Conservation (phyloP, 1,140 invertebrate species). For the Chlorops oryzae region DNA sequence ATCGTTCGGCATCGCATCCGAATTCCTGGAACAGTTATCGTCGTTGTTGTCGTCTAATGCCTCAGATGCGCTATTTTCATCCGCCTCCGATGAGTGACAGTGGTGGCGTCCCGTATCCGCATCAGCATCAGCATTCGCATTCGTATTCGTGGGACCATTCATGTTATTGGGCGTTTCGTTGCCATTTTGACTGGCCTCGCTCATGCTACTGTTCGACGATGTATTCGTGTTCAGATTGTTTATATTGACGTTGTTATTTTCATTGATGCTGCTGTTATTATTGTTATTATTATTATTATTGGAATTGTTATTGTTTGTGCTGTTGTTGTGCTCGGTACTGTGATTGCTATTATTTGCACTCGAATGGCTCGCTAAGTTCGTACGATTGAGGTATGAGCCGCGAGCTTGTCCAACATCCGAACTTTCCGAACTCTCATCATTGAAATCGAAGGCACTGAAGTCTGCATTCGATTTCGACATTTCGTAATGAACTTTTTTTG, state of each 20-base stretch:
- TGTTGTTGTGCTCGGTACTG: constrained; percentile 22
- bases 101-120: too few relatives aligned
- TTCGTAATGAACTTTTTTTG: constrained; percentile 9
- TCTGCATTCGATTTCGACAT: constrained; percentile 27
- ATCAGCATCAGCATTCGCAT: constrained; percentile 5
- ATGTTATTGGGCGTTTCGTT: constrained; percentile 7
- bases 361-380: constrained; percentile 22
- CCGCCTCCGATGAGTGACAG: too few relatives aligned
- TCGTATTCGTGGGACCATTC: constrained; percentile 5
- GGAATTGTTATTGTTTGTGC: constrained; percentile 19
- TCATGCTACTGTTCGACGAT: constrained; percentile 6
- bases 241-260: constrained; percentile 16
- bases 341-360: constrained; percentile 20
- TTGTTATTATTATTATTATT: constrained; percentile 15
- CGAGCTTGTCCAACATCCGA: constrained; percentile 41
- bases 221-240: constrained; percentile 19
- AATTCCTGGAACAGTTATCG: background rate
- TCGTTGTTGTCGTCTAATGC: background rate
- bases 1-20: constrained; percentile 9
- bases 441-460: constrained; percentile 45
- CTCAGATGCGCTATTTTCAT: background rate
- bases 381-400: constrained; percentile 37
- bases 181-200: background rate
- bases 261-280: constrained; percentile 20
- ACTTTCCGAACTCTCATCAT: constrained; percentile 46